phyloP scores from a whole-genome alignment of 1,140 invertebrate species.

The Tetragonula clypearis region DNA sequence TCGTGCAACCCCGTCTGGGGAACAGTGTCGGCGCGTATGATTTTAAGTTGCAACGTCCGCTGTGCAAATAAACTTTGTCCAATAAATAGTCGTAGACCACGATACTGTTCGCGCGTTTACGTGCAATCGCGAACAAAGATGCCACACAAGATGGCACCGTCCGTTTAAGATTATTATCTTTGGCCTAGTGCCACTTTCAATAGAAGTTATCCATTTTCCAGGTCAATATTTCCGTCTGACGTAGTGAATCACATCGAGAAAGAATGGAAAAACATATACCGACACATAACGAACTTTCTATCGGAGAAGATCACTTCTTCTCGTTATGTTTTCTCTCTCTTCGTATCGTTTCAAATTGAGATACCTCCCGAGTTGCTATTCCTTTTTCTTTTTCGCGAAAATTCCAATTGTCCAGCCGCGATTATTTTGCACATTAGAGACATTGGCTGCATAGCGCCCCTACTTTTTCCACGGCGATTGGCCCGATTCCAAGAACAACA shows the following conservation, averaged over 20 bases:
- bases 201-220: constrained; percentile 46
- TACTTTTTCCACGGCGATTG: constrained; percentile 43
- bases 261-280: too few relatives aligned
- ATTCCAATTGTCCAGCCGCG: neutral
- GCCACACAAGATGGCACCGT: constrained; percentile 52
- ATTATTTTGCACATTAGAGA: constrained; percentile 16
- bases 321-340: neutral
- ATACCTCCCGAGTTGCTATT: too few relatives aligned
- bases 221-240: constrained; percentile 22
- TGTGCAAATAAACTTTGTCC: constrained; percentile 42
- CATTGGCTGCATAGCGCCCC: constrained; percentile 9
- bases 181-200: constrained; percentile 51
- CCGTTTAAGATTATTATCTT: constrained; percentile 46
- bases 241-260: neutral
- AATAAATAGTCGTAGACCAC: constrained; percentile 51
- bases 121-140: constrained; percentile 49
- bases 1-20: neutral
- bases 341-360: neutral
- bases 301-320: too few relatives aligned
- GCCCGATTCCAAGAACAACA: constrained; percentile 47
- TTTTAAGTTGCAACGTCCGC: constrained; percentile 32
- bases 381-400: too few relatives aligned
- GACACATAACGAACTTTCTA: too few relatives aligned
- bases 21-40: neutral
- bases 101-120: constrained; percentile 42